Base-by-base conservation (phyloP, 2,888 invertebrate genomes). In the Meiosimyza platycephala region DNA sequence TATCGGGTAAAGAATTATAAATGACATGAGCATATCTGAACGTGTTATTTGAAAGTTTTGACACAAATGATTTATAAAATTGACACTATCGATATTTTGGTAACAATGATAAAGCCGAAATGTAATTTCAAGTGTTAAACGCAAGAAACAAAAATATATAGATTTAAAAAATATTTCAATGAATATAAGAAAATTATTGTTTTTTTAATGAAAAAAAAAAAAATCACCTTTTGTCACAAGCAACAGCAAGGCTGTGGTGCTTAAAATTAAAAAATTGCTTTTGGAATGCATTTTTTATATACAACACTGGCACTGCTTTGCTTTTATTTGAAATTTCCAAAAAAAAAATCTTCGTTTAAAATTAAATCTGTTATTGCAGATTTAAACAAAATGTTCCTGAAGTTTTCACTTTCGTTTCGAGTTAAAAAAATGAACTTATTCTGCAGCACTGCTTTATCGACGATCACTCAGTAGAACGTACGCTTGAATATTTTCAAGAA, bases 171-270 rank as follows among this genome's bases (percentile, higher is more conserved):
- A 5, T 62, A 40, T 50, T 64, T 50, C 12, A 50, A 51, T 22
- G 48, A 51, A 64, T 22, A 62, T 62, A 11, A 9, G 4, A 40
- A 7, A 40, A 1, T 9, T 40, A 40, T 6, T 9, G 6, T 40
- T 40, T 9, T 40, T 40, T 40, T 40, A 40, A 40, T 9, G 2
- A 9, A 9, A 9, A 40, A 40, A 48, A 16, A 48, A 11, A 51
- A 57, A 59, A 55, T 76, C 72, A 77, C 77, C 75, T 76, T 72
- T 73, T 65, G 71, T 60, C 22, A 72, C 55, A 62, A 74, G 62
- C 47, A 76, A 40, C 71, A 74, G 59, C 59, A 74, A 57, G 12
- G 69, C 48, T 52, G 71, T 60, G 57, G 71, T 60, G 52, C 60
- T 73, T 16, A 75, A 5, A 22, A 72, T n/a, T 62, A 70, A 40